Conservation (phyloP, 1,140 invertebrate species). For the Drosophila rhopaloa region DNA sequence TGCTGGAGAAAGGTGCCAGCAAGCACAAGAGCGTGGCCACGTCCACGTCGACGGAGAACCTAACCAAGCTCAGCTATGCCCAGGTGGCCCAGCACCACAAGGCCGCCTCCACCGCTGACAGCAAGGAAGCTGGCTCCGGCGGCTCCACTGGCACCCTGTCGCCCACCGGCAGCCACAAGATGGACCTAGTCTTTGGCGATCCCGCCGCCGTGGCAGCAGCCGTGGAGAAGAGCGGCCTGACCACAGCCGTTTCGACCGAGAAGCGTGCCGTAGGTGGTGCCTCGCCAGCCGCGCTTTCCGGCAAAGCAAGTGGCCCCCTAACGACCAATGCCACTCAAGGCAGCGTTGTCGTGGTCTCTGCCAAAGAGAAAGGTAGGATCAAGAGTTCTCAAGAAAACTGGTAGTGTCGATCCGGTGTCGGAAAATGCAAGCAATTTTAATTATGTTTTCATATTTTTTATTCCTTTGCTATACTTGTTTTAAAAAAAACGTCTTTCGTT, state of each 20-base stretch:
- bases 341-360: conserved; percentile 17
- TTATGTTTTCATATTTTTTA: too few species aligned
- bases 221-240: conserved; percentile 49
- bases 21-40: conserved; percentile 79
- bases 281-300: conserved; percentile 10
- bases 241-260: conserved; percentile 31
- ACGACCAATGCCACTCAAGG: conserved; percentile 23
- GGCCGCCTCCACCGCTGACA: conserved; percentile 67
- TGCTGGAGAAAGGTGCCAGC: conserved; percentile 50
- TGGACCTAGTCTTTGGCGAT: conserved; percentile 63
- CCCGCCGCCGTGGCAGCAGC: conserved; percentile 14
- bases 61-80: conserved; percentile 90
- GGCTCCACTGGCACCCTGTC: conserved; percentile 46
- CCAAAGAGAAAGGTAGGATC: conserved; percentile 65
- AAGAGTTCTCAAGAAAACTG: background rate
- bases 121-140: conserved; percentile 48
- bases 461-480: too few species aligned
- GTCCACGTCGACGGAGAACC: conserved; percentile 80
- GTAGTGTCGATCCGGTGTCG: background rate
- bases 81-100: conserved; percentile 92
- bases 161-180: conserved; percentile 63
- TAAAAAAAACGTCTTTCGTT: too few species aligned
- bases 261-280: conserved; percentile 49
- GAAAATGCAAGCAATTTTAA: background rate
- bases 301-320: conserved; percentile 37